Evolutionary conservation across 1,140 invertebrate genomes (phyloP).

Genomic region (Samia ricini): DNA sequence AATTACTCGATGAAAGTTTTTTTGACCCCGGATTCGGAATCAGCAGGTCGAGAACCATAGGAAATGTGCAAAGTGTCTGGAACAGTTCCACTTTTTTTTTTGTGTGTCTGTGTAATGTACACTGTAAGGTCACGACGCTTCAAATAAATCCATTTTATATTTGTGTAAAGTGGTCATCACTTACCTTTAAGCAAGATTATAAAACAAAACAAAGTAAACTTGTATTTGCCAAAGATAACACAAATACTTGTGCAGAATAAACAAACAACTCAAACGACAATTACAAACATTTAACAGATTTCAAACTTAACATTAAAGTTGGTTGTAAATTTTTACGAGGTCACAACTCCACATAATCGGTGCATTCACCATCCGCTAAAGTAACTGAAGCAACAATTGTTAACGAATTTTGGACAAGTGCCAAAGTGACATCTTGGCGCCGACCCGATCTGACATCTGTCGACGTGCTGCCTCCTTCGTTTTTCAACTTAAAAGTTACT

Average conservation of each 20-base stretch:
- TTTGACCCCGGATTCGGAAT: no score
- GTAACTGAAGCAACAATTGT: constrained; percentile 12
- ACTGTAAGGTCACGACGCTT: no score
- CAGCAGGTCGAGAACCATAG: no score
- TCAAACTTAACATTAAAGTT: not conserved
- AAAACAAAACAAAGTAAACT: not conserved
- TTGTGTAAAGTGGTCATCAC: no score
- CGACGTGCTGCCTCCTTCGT: not conserved
- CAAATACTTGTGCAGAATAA: not conserved
- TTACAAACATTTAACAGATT: not conserved
- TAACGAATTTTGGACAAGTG: constrained; percentile 13
- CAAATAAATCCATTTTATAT: no score
- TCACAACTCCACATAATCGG: not conserved
- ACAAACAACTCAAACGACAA: not conserved
- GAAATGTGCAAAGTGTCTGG: no score
- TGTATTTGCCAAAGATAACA: not conserved
- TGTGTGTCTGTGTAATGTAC: no score
- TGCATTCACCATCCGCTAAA: not conserved
- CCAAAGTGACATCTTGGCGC: constrained; percentile 9
- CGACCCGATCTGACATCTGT: constrained; percentile 13
- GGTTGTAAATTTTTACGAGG: not conserved
- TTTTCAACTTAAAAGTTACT: not conserved
- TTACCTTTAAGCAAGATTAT: no score
- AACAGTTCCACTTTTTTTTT: no score
- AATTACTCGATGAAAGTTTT: no score